phyloP scores from a whole-genome alignment of 1,140 invertebrate species.

The Drosophila navojoa region DNA sequence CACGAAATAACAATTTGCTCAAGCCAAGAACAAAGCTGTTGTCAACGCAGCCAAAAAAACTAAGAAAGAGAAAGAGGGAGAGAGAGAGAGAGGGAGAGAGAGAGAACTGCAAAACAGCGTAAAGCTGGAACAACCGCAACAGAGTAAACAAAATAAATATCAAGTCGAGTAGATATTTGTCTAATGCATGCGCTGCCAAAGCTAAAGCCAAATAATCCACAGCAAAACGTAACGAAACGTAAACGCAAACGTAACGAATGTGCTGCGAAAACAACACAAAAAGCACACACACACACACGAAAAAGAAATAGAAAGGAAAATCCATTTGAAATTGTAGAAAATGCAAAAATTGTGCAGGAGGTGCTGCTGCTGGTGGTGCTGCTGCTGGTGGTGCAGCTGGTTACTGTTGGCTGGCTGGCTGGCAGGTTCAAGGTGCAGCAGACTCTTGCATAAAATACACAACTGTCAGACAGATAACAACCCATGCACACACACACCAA shows the following conservation, averaged over 20 bases:
- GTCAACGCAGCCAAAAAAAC: conserved; percentile 51
- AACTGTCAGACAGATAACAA: conserved; percentile 56
- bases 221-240: conserved; percentile 47
- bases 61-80: neutral
- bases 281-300: neutral
- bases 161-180: conserved; percentile 60
- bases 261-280: neutral
- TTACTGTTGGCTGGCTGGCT: conserved; percentile 13
- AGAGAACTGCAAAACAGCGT: neutral
- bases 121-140: conserved; percentile 36
- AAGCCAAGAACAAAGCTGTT: conserved; percentile 62
- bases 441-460: conserved; percentile 51
- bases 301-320: conserved; percentile 40
- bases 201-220: conserved; percentile 66
- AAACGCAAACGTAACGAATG: conserved; percentile 44
- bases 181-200: conserved; percentile 53
- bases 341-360: conserved; percentile 47
- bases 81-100: neutral
- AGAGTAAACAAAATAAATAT: conserved; percentile 72
- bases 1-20: conserved; percentile 75
- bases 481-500: conserved; percentile 7
- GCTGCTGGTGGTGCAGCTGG: conserved; percentile 12
- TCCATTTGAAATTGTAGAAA: conserved; percentile 67
- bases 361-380: conserved; percentile 6
- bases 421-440: conserved; percentile 43